Evolutionary conservation across 2,797 vertebrate genomes (phyloP), one percentile per base, ranked within the genome.

Genomic region (Malacoctenus gilli): DNA sequence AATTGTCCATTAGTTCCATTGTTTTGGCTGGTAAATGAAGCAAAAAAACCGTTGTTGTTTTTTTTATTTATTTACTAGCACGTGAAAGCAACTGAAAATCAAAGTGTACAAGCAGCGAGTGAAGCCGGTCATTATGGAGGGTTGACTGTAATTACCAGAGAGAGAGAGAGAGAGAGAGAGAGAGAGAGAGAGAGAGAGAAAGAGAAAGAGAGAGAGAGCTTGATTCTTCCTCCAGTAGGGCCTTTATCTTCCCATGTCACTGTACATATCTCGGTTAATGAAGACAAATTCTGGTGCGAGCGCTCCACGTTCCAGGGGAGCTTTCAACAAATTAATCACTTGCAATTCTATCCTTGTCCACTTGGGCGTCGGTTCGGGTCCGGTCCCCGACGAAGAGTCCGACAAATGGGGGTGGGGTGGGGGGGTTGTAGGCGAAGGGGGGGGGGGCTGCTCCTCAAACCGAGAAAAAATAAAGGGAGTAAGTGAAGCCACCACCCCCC

Each of bases 321-420:
- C 77, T 30, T 46, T 77, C 65, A 12, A 65, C 59, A 78, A 89
- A 92, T 91, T 78, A 89, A 91, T 92, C 91, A 90, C 82, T 47
- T 86, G 89, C 89, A 90, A 83, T 92, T 90, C 89, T 87, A 82
- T 75, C 78, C 85, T 57, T 40, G 75, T 75, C 87, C 92, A 81
- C 87, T 83, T 83, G 89, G 87, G 79, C 66, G 72, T 82, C 83
- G 65, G 32, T n/a, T n/a, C n/a, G n/a, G n/a, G n/a, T n/a, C 36
- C 47, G 78, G 76, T 50, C 75, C 77, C 71, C 10, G 61, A 64
- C 32, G 78, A 62, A 5, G 50, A 9, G 20, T 70, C 59, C 30
- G 11, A 44, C 49, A 41, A 25, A n/a, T n/a, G n/a, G n/a, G n/a
- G n/a, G n/a, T n/a, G n/a, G n/a, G n/a, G n/a, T n/a, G n/a, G n/a